These are phyloP conservation scores for Verasper variegatus DNA, from an alignment of 2,113 vertebrate species.

Conservation along the genomic window DNA sequence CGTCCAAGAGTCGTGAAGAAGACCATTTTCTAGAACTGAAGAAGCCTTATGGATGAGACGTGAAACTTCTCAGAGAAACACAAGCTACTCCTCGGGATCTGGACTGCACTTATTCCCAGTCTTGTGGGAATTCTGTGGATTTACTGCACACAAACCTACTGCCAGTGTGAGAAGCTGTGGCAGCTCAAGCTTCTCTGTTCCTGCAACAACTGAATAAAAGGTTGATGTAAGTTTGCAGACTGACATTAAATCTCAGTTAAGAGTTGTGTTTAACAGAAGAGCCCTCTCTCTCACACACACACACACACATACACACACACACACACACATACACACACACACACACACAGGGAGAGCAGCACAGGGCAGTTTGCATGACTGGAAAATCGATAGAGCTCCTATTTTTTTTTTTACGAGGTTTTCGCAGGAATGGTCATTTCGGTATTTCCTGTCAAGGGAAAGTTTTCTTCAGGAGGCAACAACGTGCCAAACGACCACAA, in stretches of 20 bases:
- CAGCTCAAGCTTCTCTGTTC: neutral
- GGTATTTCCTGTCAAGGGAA: slow-evolving; percentile 56
- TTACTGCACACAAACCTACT: neutral
- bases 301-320: no score
- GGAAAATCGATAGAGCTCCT: slow-evolving; percentile 73
- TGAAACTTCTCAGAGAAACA: neutral
- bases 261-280: neutral
- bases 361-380: slow-evolving; percentile 55
- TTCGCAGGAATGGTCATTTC: slow-evolving; percentile 52
- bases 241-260: neutral
- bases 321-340: neutral
- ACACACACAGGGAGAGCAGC: neutral
- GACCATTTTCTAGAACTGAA: no score
- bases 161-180: neutral
- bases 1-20: no score
- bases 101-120: neutral
- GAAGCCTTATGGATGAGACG: no score
- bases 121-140: slow-evolving; percentile 6
- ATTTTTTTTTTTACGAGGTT: slow-evolving; percentile 61
- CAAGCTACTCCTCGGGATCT: neutral
- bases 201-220: slow-evolving; percentile 16
- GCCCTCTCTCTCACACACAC: neutral
- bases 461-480: neutral
- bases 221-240: neutral
- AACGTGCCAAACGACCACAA: slow-evolving; percentile 3